Conservation (phyloP, 2,888 invertebrate genomes). For the Capitulum mitella region DNA sequence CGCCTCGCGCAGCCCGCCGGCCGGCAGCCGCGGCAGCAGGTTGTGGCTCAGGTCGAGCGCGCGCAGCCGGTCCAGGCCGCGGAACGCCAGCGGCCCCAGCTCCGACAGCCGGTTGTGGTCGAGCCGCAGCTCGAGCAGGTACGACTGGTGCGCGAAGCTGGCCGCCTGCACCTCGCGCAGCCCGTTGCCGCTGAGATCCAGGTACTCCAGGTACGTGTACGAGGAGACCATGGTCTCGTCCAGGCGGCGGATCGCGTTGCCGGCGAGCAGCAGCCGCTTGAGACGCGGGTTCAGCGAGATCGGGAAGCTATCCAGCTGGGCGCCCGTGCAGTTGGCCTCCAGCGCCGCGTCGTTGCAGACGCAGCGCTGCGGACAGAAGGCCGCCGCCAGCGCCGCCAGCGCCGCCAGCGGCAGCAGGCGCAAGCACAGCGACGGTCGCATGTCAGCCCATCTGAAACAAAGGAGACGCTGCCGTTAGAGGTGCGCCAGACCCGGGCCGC, state of each 20-base stretch:
- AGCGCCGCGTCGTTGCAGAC: conserved; percentile 73
- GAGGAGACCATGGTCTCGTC: conserved; percentile 75
- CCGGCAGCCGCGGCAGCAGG: conserved; percentile 69
- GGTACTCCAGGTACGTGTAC: conserved; percentile 67
- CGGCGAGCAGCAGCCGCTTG: conserved; percentile 53
- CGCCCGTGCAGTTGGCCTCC: conserved; percentile 66
- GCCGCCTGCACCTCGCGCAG: conserved; percentile 61
- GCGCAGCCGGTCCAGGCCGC: conserved; percentile 53
- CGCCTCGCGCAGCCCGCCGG: conserved; percentile 41
- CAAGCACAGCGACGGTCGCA: conserved; percentile 30
- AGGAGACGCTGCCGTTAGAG: neutral
- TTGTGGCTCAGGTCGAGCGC: conserved; percentile 79
- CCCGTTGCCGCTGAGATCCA: conserved; percentile 80
- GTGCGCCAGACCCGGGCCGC: too few relatives aligned
- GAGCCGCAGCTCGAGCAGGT: conserved; percentile 48
- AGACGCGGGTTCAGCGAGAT: conserved; percentile 70
- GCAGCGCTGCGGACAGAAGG: conserved; percentile 72
- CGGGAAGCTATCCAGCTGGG: conserved; percentile 72
- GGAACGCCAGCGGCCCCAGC: neutral
- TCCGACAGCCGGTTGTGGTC: neutral
- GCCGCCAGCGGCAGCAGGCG: conserved; percentile 43
- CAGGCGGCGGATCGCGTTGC: conserved; percentile 68
- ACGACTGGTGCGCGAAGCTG: conserved; percentile 60
- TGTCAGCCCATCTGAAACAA: neutral
- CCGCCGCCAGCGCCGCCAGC: conserved; percentile 47